Evolutionary conservation across 2,888 invertebrate species (phyloP), one percentile per base, ranked within the genome.

Genomic region (Agrypnus murinus): DNA sequence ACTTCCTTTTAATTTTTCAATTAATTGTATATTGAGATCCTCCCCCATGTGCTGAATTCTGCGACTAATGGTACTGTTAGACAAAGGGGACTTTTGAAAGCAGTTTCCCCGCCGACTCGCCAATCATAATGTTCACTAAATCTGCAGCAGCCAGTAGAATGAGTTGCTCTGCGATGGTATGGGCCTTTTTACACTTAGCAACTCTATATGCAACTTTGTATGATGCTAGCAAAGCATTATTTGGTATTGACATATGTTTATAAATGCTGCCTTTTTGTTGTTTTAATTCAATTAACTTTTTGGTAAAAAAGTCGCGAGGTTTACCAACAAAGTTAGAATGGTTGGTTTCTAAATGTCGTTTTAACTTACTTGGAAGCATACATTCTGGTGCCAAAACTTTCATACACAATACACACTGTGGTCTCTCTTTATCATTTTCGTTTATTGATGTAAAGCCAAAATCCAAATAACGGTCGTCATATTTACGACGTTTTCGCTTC

Each of bases 121-220:
- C 74, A 31, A 77, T 50, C 73, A 78, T 76, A 69, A 74, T 74
- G n/a, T 74, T 74, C 12, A 76, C 76, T 72, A 79, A 71, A 70
- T 77, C 76, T 50, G 76, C 14, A 69, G 77, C 77, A 72, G 75
- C 75, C 17, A 75, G 75, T 74, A 75, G 62, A 69, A 78, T 77
- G 45, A 78, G 75, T 38, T 74, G 53, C 67, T 77, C 77, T 65
- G 75, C 77, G 46, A 77, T 77, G 12, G 76, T 78, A 43, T 75
- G 73, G 40, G 75, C 74, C 65, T 77, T 77, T 64, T 75, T 75
- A 69, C 69, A 74, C 55, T 75, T 74, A n/a, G 65, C 64, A 15
- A 71, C 55, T 31, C 69, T 64, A 53, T 74, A 69, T 55, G 74
- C 72, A 45, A 75, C 65, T 57, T 75, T 72, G 67, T 64, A 70